Conservation (phyloP, 2,888 invertebrate genomes). For the Leucophenga maculata region DNA sequence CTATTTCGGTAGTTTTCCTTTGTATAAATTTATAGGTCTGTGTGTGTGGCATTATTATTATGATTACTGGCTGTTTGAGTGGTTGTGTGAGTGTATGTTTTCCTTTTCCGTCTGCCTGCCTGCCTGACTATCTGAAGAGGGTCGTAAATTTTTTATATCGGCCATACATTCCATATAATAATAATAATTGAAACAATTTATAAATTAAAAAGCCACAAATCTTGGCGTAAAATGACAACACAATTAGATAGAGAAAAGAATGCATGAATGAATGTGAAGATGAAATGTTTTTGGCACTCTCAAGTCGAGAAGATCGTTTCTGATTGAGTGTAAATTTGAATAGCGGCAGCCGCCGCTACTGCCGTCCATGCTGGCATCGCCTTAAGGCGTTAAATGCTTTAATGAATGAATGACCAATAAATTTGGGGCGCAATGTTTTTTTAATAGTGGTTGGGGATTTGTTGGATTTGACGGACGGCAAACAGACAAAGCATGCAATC, state of each 20-base stretch:
- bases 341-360: neutral
- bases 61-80: conserved; percentile 46
- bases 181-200: conserved; percentile 66
- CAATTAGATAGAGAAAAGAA: conserved; percentile 45
- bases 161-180: conserved; percentile 48
- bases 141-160: conserved; percentile 55
- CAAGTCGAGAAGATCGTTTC: neutral
- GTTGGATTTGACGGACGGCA: too few relatives aligned
- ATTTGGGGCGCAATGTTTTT: conserved; percentile 14
- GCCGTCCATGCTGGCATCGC: neutral
- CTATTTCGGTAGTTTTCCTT: conserved; percentile 59
- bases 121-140: conserved; percentile 40
- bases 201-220: conserved; percentile 67
- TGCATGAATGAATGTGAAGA: neutral
- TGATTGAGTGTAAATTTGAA: conserved; percentile 6
- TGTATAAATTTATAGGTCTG: neutral
- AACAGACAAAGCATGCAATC: too few relatives aligned
- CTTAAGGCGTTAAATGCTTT: conserved; percentile 15
- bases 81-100: neutral
- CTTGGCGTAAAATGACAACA: conserved; percentile 60
- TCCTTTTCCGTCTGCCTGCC: conserved; percentile 39
- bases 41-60: conserved; percentile 54
- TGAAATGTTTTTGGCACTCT: conserved; percentile 16
- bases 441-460: neutral
- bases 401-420: conserved; percentile 7